Conservation (phyloP, 2,888 invertebrate genomes). For the Encarsia formosa region DNA sequence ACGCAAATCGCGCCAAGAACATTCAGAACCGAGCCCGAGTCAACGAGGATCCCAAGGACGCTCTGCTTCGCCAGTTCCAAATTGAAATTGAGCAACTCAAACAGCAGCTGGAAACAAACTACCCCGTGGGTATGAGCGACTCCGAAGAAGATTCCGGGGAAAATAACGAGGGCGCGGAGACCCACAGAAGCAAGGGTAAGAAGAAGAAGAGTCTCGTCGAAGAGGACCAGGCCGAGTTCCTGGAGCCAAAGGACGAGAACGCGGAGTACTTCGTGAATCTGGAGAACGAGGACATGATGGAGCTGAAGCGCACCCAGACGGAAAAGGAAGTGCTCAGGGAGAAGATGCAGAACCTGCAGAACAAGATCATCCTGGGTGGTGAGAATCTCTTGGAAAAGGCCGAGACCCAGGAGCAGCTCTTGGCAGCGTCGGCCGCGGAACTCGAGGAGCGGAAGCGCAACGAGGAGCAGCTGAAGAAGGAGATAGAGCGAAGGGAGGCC, state of each 20-base stretch:
- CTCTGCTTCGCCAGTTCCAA: conserved; percentile 91
- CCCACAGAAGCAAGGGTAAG: neutral
- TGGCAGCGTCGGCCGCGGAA: conserved; percentile 83
- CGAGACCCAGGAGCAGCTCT: conserved; percentile 82
- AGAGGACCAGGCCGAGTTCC: too few species aligned
- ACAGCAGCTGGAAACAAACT: conserved; percentile 74
- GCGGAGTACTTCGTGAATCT: too few species aligned
- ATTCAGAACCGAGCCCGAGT: conserved; percentile 94
- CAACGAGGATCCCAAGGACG: conserved; percentile 97
- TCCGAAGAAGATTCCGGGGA: neutral
- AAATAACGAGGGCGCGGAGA: neutral
- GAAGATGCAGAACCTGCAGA: conserved; percentile 85
- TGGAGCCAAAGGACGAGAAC: too few species aligned
- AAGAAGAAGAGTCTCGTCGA: too few species aligned
- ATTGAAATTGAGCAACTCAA: conserved; percentile 91
- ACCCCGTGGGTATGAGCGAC: conserved; percentile 29
- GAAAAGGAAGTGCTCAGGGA: conserved; percentile 81
- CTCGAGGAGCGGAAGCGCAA: conserved; percentile 72
- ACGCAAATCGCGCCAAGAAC: conserved; percentile 96
- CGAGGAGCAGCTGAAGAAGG: conserved; percentile 76
- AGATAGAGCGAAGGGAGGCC: conserved; percentile 85
- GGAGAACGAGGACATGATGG: conserved; percentile 53
- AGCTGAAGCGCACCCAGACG: conserved; percentile 69
- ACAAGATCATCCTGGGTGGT: conserved; percentile 95
- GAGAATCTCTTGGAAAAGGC: conserved; percentile 97